A percentile compares a stretch with the other conserved stretches of the same genome.
Conservation (phyloP, 2,113 vertebrate species). For the Tenrec ecaudatus region DNA sequence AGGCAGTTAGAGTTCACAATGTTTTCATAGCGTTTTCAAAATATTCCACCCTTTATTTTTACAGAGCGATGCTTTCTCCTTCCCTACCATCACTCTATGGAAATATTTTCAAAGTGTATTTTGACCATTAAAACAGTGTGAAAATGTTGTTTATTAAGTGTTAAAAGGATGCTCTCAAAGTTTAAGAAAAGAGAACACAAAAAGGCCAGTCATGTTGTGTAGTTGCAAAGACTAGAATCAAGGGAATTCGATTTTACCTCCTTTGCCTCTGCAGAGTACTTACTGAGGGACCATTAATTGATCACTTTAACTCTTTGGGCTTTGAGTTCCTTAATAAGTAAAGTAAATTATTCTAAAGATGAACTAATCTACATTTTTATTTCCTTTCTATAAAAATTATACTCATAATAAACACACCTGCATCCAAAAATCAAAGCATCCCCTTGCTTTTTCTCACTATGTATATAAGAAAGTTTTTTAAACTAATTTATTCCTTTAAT, state of each 20-base stretch:
- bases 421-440: neutral
- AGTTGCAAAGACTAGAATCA: slow-evolving; percentile 20
- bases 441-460: no score
- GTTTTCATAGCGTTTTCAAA: slow-evolving; percentile 74
- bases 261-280: neutral
- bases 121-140: slow-evolving; percentile 54
- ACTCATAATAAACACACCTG: neutral
- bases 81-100: slow-evolving; percentile 47
- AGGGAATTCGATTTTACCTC: neutral
- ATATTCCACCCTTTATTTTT: slow-evolving; percentile 70
- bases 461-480: no score
- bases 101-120: slow-evolving; percentile 61
- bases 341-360: neutral
- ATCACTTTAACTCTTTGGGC: neutral
- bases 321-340: slow-evolving; percentile 25
- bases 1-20: slow-evolving; percentile 61
- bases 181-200: slow-evolving; percentile 50
- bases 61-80: slow-evolving; percentile 45
- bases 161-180: slow-evolving; percentile 39
- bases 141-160: slow-evolving; percentile 51
- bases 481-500: neutral
- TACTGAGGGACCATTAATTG: neutral
- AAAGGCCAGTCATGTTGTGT: neutral
- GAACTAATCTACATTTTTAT: neutral
- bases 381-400: slow-evolving; percentile 25